Conservation (phyloP, 1,140 invertebrate species). For the Lanistes nyassanus region DNA sequence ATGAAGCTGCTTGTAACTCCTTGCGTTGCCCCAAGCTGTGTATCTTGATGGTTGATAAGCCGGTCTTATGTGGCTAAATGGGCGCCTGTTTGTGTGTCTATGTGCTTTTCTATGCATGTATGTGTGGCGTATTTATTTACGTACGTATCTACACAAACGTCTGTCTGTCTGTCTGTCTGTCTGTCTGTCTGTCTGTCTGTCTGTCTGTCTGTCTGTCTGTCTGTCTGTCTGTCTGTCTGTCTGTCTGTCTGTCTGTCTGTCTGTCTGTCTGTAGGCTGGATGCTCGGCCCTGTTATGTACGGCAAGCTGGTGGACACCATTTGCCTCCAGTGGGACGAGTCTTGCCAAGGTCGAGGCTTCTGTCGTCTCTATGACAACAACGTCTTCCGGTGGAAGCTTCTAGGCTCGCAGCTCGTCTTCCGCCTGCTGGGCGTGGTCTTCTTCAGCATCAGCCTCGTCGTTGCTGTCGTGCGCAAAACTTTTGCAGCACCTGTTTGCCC, state of each 20-base stretch:
- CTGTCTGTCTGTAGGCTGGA: slow-evolving; percentile 8
- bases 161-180: background rate
- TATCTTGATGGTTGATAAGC: no score
- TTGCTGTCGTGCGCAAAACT: slow-evolving; percentile 1
- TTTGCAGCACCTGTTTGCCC: background rate
- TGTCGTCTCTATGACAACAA: slow-evolving; percentile 32
- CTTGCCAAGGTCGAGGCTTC: slow-evolving; percentile 1
- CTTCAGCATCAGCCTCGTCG: background rate
- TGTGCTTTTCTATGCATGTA: no score
- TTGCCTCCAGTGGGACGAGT: slow-evolving; percentile 23
- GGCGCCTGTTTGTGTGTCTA: no score
- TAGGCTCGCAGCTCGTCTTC: background rate
- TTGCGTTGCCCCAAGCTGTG: no score
- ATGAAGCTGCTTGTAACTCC: no score
- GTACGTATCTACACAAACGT: no score
- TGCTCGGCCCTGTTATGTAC: background rate
- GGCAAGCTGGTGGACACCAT: slow-evolving; percentile 18
- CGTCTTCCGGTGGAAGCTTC: slow-evolving; percentile 15
- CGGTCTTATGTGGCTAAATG: no score
- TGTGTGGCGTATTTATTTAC: no score
- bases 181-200: background rate
- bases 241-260: slow-evolving; percentile 19
- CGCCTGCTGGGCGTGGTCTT: background rate
- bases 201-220: slow-evolving; percentile 20
- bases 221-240: slow-evolving; percentile 31